These are phyloP conservation scores for Lagenorhynchus albirostris DNA, from an alignment of 2,113 vertebrate species.

Conservation along the genomic window DNA sequence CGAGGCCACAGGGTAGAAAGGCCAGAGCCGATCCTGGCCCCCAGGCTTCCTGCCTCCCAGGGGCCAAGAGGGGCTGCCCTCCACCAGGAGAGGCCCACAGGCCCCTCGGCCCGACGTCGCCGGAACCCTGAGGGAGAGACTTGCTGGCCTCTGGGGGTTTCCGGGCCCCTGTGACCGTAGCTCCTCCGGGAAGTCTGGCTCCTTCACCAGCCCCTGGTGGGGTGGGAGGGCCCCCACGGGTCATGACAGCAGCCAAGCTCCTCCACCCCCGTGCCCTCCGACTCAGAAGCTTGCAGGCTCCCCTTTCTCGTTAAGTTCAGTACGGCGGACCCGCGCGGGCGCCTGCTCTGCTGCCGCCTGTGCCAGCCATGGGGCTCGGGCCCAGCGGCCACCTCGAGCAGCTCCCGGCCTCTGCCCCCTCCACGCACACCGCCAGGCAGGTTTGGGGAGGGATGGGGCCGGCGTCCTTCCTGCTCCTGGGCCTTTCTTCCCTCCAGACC, in stretches of 20 bases:
- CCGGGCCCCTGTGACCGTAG: background rate
- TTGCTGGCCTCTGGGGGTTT: rapidly evolving
- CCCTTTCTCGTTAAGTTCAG: rapidly evolving
- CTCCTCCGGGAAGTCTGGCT: background rate
- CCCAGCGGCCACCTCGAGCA: rapidly evolving
- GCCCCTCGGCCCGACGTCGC: background rate
- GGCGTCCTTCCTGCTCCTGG: background rate
- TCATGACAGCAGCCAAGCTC: rapidly evolving
- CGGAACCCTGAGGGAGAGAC: background rate
- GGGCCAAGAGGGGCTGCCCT: background rate
- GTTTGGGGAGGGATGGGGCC: rapidly evolving
- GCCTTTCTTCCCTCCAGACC: background rate
- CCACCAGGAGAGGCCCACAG: background rate
- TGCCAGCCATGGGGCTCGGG: background rate
- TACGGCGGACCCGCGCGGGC: rapidly evolving
- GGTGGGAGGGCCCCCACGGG: too few relatives aligned
- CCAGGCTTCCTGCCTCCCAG: background rate
- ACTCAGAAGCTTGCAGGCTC: background rate
- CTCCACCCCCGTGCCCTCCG: rapidly evolving
- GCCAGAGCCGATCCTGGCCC: background rate
- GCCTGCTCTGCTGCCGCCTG: background rate
- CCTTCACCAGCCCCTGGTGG: background rate
- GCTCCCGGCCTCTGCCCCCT: rapidly evolving
- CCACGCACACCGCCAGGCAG: background rate
- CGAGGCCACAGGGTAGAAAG: background rate